These are phyloP conservation scores for Elymnias hypermnestra DNA, from an alignment of 1,140 invertebrate genomes.

Conservation along the genomic window DNA sequence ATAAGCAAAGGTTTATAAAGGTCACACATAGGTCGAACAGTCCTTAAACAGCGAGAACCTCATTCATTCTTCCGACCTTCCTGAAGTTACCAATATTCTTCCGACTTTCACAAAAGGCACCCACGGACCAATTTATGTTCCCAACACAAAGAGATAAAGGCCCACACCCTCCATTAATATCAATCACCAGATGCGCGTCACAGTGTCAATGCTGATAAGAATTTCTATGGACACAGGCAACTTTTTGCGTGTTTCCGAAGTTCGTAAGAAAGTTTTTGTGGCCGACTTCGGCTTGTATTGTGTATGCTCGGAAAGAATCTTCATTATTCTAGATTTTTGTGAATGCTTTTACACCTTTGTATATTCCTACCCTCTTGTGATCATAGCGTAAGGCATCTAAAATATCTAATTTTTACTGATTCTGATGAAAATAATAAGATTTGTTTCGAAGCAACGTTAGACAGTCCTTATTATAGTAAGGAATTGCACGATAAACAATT, in stretches of 20 bases:
- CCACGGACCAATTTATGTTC: slow-evolving; percentile 25
- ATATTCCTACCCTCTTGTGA: no score
- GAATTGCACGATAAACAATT: no score
- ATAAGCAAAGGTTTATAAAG: slow-evolving; percentile 17
- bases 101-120: slow-evolving; percentile 22
- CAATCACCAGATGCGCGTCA: slow-evolving; percentile 38
- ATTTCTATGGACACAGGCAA: slow-evolving; percentile 33
- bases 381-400: no score
- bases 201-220: slow-evolving; percentile 42
- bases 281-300: no score
- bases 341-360: no score
- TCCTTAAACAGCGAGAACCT: not conserved
- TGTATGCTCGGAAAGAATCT: no score
- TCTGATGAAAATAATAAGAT: no score
- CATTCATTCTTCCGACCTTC: slow-evolving; percentile 12
- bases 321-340: no score
- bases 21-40: not conserved
- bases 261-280: not conserved
- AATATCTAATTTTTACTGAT: no score
- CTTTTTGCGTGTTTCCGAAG: slow-evolving; percentile 9
- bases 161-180: slow-evolving; percentile 41
- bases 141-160: slow-evolving; percentile 47
- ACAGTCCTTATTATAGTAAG: no score
- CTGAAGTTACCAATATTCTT: slow-evolving; percentile 14
- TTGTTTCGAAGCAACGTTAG: no score